These are phyloP conservation scores for Pelobates fuscus DNA, from an alignment of 2,113 vertebrate genomes.

Conservation along the genomic window DNA sequence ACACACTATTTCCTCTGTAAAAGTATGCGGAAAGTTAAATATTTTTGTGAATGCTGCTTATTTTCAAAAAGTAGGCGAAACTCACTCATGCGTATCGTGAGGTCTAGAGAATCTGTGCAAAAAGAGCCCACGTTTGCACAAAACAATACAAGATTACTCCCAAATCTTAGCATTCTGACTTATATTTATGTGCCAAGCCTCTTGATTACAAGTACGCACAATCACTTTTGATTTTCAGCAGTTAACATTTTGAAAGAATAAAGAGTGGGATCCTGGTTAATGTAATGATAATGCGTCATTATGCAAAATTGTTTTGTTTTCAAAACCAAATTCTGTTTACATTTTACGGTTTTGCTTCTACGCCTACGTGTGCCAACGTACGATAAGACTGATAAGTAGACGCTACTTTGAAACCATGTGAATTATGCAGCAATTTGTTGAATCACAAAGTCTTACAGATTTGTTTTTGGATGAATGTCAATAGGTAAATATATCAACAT, in stretches of 20 bases:
- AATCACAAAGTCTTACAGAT: not conserved
- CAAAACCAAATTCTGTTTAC: constrained; percentile 2
- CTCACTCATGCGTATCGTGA: too few species aligned
- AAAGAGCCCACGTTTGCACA: too few species aligned
- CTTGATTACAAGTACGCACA: not conserved
- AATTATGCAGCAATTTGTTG: not conserved
- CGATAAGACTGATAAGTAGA: not conserved
- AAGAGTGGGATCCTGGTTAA: not conserved
- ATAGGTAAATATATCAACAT: too few species aligned
- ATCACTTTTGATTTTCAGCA: not conserved
- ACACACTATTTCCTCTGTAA: too few species aligned
- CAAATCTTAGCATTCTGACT: not conserved
- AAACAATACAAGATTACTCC: not conserved
- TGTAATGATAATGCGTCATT: not conserved
- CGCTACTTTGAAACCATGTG: not conserved
- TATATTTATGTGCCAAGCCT: not conserved
- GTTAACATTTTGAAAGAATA: constrained; percentile 1
- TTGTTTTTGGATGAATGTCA: not conserved
- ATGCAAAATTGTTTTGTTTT: constrained; percentile 14
- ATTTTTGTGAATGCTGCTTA: too few species aligned
- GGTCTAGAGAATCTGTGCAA: too few species aligned
- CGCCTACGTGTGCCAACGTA: not conserved
- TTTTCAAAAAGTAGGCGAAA: too few species aligned
- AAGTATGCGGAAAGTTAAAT: too few species aligned
- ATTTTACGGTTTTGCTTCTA: not conserved